Evolutionary conservation across 2,888 invertebrate species (phyloP).

Genomic region (Heteromurus nitidus): DNA sequence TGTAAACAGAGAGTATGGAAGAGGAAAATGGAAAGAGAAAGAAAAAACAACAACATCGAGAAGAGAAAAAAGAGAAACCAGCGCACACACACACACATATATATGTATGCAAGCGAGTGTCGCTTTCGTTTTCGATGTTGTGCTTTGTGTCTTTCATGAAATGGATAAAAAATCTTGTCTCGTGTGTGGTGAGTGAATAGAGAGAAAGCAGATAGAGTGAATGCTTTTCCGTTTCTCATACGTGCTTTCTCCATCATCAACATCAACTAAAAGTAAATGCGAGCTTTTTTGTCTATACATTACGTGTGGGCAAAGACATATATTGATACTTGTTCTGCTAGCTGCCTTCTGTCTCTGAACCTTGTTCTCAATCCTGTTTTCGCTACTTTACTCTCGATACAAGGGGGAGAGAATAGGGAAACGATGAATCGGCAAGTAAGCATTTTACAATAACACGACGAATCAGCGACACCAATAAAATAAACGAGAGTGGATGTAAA

Average conservation of each 20-base stretch:
- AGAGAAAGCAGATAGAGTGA: background rate
- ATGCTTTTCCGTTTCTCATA: background rate
- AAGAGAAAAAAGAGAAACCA: background rate
- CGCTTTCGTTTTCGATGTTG: no score
- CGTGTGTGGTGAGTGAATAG: no score
- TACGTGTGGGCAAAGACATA: background rate
- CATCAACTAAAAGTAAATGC: background rate
- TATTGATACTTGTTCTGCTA: background rate
- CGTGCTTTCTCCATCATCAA: background rate
- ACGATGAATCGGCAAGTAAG: slow-evolving; percentile 25
- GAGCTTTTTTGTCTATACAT: slow-evolving; percentile 11
- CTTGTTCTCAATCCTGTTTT: background rate
- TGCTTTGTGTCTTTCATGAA: no score
- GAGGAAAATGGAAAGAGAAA: background rate
- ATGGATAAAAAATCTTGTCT: no score
- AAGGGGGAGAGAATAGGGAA: background rate
- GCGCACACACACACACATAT: no score
- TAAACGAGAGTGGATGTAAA: slow-evolving; percentile 8
- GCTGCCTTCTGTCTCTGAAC: background rate
- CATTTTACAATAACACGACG: slow-evolving; percentile 34
- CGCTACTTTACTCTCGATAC: background rate
- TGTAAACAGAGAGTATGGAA: slow-evolving; percentile 20
- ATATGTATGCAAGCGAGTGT: no score
- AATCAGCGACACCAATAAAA: slow-evolving; percentile 18
- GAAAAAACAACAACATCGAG: background rate